Evolutionary conservation across 2,888 invertebrate genomes (phyloP), one percentile per base, ranked within the genome.

Genomic region (Cataglyphis livida): DNA sequence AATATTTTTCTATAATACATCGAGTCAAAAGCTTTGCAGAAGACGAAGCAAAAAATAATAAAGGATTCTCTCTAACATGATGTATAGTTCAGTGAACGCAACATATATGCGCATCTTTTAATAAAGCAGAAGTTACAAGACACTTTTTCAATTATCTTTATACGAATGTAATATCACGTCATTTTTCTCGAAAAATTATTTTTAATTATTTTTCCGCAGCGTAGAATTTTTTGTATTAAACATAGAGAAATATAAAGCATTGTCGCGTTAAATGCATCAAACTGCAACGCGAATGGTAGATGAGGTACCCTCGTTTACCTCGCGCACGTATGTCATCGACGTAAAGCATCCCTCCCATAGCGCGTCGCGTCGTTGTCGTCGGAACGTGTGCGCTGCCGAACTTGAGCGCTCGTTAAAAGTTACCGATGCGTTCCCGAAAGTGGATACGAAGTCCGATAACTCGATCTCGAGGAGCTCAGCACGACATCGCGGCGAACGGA

Each of bases 391-490:
- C 41, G 25, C 71, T 57, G 44, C 35, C 66, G 57, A 83, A 87
- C 84, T 86, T 87, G 83, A 65, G 64, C 82, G 71, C 84, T 89
- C 89, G 89, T 89, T 89, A 89, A 89, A 89, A 89, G 86, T 89
- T 89, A 81, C 81, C 68, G 78, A 82, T 81, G 78, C 76, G 64
- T 57, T 57, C 61, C 35, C 71, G 83, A 85, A 81, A 82, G 79
- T 65, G 71, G 86, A 84, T 78, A 75, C 84, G 61, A 61, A 85
- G 83, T 84, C 88, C 75, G 84, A 89, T 84, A 88, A 87, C 84
- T 88, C 85, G 81, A 87, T 88, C 84, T 81, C 57, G 65, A n/a
- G n/a, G 71, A 35, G 76, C 70, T 41, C 76, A 78, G 65, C 71
- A 64, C 75, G 79, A 70, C 62, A 32, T 59, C 51, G 74, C n/a